phyloP scores from a whole-genome alignment of 2,797 vertebrate genomes.

The Podargus strigoides region DNA sequence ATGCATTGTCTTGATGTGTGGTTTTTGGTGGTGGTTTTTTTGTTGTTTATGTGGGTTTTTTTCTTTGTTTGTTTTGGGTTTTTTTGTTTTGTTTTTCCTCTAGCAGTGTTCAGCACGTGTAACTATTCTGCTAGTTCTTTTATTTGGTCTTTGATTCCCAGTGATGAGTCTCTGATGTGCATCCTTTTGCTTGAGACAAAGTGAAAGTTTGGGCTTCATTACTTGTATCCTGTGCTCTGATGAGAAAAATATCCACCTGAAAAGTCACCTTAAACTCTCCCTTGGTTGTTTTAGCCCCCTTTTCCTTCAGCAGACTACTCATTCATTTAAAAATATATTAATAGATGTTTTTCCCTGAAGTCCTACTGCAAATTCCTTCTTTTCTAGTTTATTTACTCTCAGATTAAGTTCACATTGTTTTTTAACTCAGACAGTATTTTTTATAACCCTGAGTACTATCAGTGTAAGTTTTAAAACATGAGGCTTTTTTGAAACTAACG shows the following conservation, averaged over 20 bases:
- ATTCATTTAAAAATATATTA: not conserved
- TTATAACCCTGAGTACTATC: not conserved
- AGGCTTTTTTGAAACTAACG: not conserved
- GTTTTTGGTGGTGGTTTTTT: too few relatives aligned
- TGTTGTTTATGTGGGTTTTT: too few relatives aligned
- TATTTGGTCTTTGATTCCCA: not conserved
- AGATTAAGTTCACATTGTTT: not conserved
- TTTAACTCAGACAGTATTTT: not conserved
- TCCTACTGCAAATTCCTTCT: not conserved
- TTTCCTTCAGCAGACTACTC: not conserved
- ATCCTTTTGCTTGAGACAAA: not conserved
- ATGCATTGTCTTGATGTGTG: not conserved
- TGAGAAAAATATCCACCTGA: not conserved
- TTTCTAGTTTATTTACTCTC: not conserved
- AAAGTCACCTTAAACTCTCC: not conserved
- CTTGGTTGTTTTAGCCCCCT: not conserved
- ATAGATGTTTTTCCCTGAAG: not conserved
- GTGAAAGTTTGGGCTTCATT: not conserved
- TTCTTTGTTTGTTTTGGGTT: too few relatives aligned
- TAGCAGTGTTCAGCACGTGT: not conserved
- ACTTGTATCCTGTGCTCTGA: not conserved
- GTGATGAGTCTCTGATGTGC: not conserved
- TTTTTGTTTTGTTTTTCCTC: not conserved
- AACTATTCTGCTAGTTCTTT: not conserved
- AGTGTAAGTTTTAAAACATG: not conserved